phyloP scores from a whole-genome alignment of 2,888 invertebrate species.

The Drosophila helvetica region DNA sequence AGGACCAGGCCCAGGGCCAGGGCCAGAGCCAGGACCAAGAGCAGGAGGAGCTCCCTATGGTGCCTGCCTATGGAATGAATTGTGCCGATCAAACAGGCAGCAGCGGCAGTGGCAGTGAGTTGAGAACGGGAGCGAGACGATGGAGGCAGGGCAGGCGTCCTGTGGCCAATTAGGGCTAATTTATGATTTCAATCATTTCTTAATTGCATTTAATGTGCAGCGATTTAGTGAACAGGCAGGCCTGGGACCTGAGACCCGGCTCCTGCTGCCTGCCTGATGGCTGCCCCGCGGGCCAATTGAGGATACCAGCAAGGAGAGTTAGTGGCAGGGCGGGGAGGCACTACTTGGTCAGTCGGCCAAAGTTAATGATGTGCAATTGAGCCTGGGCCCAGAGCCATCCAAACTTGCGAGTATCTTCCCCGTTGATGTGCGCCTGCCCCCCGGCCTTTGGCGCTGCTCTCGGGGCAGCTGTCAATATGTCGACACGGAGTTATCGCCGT shows the following conservation, averaged over 20 bases:
- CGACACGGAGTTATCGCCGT: constrained; percentile 57
- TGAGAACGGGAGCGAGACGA: constrained; percentile 12
- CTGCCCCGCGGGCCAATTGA: constrained; percentile 2
- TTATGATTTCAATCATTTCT: constrained; percentile 78
- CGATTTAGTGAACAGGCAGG: constrained; percentile 64
- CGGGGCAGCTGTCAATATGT: constrained; percentile 40
- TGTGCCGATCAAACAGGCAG: background rate
- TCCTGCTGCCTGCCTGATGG: background rate
- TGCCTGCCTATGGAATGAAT: background rate
- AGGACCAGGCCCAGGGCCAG: background rate
- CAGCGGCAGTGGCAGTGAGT: too few relatives aligned
- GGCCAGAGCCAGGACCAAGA: background rate
- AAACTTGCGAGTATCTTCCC: background rate
- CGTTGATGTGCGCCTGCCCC: background rate
- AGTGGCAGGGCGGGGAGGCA: constrained; percentile 11
- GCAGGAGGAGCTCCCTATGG: background rate
- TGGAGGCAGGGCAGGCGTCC: constrained; percentile 41
- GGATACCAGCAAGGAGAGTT: background rate
- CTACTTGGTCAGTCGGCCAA: constrained; percentile 73
- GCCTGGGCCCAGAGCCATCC: constrained; percentile 2
- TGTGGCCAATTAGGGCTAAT: constrained; percentile 75
- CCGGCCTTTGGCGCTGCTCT: constrained; percentile 2
- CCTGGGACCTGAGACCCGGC: constrained; percentile 1
- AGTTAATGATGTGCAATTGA: constrained; percentile 66
- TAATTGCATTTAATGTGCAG: constrained; percentile 77